phyloP scores from a whole-genome alignment of 1,140 invertebrate species.

The Drosophila cardini region DNA sequence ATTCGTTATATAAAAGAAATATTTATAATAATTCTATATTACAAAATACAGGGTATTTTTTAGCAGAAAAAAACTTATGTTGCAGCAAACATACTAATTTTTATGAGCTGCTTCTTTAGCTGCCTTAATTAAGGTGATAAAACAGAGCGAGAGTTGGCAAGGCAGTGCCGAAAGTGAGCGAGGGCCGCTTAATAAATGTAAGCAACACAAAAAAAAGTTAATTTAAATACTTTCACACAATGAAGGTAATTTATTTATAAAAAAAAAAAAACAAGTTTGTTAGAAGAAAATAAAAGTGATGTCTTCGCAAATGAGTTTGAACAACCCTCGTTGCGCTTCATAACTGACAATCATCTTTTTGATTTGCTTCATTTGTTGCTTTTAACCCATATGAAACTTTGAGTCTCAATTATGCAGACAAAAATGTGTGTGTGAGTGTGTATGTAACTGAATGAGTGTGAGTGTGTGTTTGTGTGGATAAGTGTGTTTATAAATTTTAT shows the following conservation, averaged over 20 bases:
- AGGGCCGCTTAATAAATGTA: background rate
- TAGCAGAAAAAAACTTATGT: background rate
- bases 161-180: background rate
- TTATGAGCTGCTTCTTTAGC: constrained; percentile 9
- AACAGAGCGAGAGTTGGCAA: background rate
- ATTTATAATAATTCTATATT: too few relatives aligned
- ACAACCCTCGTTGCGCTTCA: constrained; percentile 42
- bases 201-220: background rate
- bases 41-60: constrained; percentile 17
- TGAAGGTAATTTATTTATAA: too few relatives aligned
- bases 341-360: constrained; percentile 71
- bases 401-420: constrained; percentile 66
- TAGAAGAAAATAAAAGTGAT: too few relatives aligned
- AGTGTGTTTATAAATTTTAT: constrained; percentile 64
- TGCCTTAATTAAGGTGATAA: constrained; percentile 29
- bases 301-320: background rate
- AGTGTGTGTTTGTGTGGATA: constrained; percentile 24
- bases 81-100: background rate
- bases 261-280: too few relatives aligned
- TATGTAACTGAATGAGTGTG: too few relatives aligned
- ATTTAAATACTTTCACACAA: too few relatives aligned
- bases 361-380: constrained; percentile 70
- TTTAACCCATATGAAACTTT: constrained; percentile 41
- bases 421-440: constrained; percentile 6
- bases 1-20: too few relatives aligned